Conservation (phyloP, 2,888 invertebrate genomes). For the Cephalotes varians region DNA sequence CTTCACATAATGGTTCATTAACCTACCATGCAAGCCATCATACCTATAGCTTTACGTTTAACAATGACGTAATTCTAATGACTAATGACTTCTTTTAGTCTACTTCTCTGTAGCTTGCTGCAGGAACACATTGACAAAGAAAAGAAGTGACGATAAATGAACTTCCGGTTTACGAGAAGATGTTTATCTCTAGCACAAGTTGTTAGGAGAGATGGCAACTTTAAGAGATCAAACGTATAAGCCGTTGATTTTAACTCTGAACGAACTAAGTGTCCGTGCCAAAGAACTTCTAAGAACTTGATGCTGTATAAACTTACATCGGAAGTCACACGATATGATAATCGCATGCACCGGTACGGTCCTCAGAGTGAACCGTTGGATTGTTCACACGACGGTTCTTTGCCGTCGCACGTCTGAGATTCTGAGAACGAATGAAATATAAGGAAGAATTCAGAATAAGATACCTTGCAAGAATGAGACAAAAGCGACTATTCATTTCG, state of each 20-base stretch:
- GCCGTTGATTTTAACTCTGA: background rate
- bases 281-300: conserved; percentile 25
- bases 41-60: background rate
- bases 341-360: conserved; percentile 47
- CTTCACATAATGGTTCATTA: conserved; percentile 28
- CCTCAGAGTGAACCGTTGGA: conserved; percentile 41
- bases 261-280: background rate
- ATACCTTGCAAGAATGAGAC: background rate
- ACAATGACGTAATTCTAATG: background rate
- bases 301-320: conserved; percentile 37
- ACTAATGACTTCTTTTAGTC: background rate
- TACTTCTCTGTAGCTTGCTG: background rate
- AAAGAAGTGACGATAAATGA: background rate
- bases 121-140: background rate
- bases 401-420: background rate
- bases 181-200: background rate
- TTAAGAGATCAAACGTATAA: background rate
- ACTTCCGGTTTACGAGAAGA: background rate
- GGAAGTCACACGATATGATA: conserved; percentile 57
- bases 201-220: background rate
- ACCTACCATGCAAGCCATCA: background rate
- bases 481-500: background rate
- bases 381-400: conserved; percentile 30
- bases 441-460: conserved; percentile 5
- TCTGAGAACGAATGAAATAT: conserved; percentile 42